Conservation (phyloP, 2,888 invertebrate species). For the Phorcus lineatus region DNA sequence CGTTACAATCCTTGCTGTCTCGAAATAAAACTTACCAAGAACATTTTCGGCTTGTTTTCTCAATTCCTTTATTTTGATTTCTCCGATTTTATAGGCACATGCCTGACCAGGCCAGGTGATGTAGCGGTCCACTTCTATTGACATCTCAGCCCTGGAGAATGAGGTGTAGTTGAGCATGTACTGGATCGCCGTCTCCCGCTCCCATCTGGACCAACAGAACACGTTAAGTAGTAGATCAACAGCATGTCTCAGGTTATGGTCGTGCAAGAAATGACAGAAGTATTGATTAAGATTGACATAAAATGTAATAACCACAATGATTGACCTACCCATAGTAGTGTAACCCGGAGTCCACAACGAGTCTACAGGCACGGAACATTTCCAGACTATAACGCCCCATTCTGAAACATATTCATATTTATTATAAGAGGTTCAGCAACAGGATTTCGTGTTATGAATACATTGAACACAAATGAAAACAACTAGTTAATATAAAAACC, state of each 20-base stretch:
- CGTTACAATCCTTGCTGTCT: no score
- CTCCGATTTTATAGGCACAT: slow-evolving; percentile 55
- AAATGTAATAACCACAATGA: not conserved
- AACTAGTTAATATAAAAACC: no score
- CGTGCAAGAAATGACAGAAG: no score
- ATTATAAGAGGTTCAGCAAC: no score
- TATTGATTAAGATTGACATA: no score
- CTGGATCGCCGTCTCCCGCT: slow-evolving; percentile 48
- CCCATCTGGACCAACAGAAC: slow-evolving; percentile 39
- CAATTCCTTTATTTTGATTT: slow-evolving; percentile 51
- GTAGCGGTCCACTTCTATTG: slow-evolving; percentile 58
- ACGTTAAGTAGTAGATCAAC: no score
- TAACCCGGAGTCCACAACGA: slow-evolving; percentile 30
- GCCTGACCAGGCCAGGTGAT: slow-evolving; percentile 66
- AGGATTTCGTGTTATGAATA: no score
- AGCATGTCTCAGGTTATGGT: no score
- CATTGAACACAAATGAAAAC: no score
- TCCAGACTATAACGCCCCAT: slow-evolving; percentile 37
- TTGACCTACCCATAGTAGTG: slow-evolving; percentile 28
- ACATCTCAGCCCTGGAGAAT: slow-evolving; percentile 28
- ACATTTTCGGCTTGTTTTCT: slow-evolving; percentile 51
- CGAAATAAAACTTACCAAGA: slow-evolving; percentile 52
- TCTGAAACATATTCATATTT: not conserved
- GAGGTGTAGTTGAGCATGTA: slow-evolving; percentile 47
- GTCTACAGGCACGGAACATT: slow-evolving; percentile 31